phyloP scores from a whole-genome alignment of 2,113 vertebrate genomes.

The Antigone vipio region DNA sequence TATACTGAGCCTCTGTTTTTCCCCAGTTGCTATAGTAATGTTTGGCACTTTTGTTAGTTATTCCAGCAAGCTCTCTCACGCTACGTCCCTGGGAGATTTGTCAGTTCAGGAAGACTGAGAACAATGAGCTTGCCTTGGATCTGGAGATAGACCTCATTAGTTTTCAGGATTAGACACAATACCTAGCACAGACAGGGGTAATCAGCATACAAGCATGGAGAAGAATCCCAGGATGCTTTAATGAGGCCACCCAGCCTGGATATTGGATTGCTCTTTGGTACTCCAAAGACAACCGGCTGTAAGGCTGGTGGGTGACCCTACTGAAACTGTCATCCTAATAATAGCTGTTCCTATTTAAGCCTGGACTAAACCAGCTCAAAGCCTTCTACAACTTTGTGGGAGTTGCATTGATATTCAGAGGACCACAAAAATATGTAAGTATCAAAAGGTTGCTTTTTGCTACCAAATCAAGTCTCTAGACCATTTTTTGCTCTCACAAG shows the following conservation, averaged over 20 bases:
- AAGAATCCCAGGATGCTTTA: background rate
- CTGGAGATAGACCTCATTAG: background rate
- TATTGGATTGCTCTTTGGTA: fast-evolving
- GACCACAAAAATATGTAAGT: background rate
- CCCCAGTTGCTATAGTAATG: conserved; percentile 30
- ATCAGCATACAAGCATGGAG: background rate
- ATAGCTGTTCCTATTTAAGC: background rate
- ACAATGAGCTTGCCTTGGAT: background rate
- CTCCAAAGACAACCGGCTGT: background rate
- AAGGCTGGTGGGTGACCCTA: background rate
- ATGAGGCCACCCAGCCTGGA: background rate
- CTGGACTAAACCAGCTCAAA: background rate
- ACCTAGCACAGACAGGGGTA: background rate
- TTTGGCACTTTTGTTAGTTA: conserved; percentile 18
- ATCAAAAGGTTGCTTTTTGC: background rate
- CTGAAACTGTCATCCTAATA: background rate
- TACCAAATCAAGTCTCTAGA: background rate
- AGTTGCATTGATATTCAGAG: background rate
- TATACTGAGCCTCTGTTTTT: background rate
- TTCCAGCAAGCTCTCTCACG: background rate
- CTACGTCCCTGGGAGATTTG: background rate
- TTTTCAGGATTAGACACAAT: background rate
- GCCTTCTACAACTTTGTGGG: background rate
- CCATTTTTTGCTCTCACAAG: background rate
- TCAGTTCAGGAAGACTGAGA: background rate